Percentiles rank a stretch among this genome's conserved stretches.
phyloP scores from a whole-genome alignment of 2,797 vertebrate species.

The Poeciliopsis presidionis region DNA sequence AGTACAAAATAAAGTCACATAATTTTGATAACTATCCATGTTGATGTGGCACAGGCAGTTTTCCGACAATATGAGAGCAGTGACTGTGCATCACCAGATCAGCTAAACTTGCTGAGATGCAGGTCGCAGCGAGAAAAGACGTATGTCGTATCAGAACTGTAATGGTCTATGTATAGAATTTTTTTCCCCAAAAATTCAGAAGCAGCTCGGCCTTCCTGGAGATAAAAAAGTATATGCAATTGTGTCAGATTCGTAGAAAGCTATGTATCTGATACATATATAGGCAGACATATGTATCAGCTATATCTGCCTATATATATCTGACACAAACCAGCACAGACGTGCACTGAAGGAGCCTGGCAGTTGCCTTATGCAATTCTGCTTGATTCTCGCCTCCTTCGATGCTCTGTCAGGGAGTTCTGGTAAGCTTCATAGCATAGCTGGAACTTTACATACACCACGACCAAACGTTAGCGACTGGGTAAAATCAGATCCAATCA shows the following conservation, averaged over 20 bases:
- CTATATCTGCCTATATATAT: too few relatives aligned
- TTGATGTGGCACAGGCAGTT: background rate
- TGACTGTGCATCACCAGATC: background rate
- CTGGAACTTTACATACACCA: too few relatives aligned
- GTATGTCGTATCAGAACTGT: too few relatives aligned
- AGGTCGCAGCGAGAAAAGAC: background rate
- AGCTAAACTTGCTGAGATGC: background rate
- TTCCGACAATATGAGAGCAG: too few relatives aligned
- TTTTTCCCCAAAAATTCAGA: background rate
- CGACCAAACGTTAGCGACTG: too few relatives aligned
- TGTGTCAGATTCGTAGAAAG: too few relatives aligned
- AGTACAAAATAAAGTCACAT: background rate
- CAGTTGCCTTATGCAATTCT: too few relatives aligned
- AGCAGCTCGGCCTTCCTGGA: background rate
- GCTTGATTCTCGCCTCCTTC: too few relatives aligned
- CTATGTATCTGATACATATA: background rate
- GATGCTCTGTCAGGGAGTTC: too few relatives aligned
- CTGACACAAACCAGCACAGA: background rate
- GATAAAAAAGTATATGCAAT: background rate
- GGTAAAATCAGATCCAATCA: too few relatives aligned
- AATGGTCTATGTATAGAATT: background rate
- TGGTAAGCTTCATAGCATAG: too few relatives aligned
- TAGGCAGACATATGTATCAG: background rate
- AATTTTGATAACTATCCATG: background rate
- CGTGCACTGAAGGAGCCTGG: too few relatives aligned